These are phyloP conservation scores for Graptemys geographica DNA, from an alignment of 2,797 vertebrate species.

Conservation along the genomic window DNA sequence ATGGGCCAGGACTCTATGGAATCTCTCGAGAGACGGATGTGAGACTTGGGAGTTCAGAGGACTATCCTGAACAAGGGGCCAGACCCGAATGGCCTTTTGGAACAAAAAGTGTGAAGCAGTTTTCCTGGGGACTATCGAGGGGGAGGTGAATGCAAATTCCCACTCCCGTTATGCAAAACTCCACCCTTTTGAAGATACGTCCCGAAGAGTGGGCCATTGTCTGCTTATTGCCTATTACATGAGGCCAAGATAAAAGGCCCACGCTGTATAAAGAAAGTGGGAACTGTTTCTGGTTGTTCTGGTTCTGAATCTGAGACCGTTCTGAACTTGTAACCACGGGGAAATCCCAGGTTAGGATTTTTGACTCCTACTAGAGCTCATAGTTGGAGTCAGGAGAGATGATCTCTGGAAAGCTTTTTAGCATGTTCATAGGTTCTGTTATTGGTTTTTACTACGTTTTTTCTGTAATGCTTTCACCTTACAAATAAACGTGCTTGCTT, in stretches of 20 bases:
- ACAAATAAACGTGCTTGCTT: neutral
- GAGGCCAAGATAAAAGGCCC: neutral
- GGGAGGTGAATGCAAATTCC: too few relatives aligned
- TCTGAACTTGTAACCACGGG: neutral
- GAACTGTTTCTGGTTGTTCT: neutral
- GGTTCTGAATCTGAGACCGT: neutral
- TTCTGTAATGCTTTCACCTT: neutral
- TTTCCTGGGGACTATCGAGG: neutral
- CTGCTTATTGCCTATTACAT: neutral
- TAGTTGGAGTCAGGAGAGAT: neutral
- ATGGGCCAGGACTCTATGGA: neutral
- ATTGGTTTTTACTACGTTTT: neutral
- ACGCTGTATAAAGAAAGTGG: neutral
- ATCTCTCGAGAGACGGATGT: neutral
- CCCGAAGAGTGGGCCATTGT: neutral
- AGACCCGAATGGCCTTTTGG: neutral
- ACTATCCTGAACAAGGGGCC: neutral
- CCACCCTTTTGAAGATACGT: neutral
- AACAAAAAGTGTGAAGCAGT: neutral
- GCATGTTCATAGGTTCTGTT: neutral
- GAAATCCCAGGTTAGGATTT: neutral
- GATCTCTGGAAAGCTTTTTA: neutral
- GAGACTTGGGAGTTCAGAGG: neutral
- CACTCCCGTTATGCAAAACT: too few relatives aligned
- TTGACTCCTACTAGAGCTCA: neutral